These are phyloP conservation scores for Labeo rohita DNA, from an alignment of 2,113 vertebrate genomes.

Conservation along the genomic window DNA sequence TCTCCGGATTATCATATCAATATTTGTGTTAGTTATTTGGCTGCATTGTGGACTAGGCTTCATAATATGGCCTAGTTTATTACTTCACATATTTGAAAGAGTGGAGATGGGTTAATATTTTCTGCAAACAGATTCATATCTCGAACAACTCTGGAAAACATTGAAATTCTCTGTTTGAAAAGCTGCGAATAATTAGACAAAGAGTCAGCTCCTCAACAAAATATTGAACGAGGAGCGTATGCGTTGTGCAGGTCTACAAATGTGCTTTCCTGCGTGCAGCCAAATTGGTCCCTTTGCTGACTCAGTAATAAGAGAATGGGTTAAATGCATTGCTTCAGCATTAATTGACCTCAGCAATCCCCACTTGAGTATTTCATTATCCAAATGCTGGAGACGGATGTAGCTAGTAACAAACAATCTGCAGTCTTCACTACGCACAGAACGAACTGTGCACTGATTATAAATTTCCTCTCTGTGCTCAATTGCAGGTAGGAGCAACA, in stretches of 20 bases:
- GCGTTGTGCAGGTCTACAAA: constrained; percentile 6
- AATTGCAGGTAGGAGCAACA: constrained; percentile 84
- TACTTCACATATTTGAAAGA: constrained; percentile 26
- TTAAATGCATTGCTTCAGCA: constrained; percentile 71
- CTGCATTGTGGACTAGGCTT: constrained; percentile 41
- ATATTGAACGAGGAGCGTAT: constrained; percentile 18
- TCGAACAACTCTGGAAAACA: constrained; percentile 47
- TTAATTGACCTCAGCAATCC: constrained; percentile 83
- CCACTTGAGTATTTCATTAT: constrained; percentile 78
- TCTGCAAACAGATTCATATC: constrained; percentile 52
- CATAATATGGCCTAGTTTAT: constrained; percentile 29
- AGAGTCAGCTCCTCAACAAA: constrained; percentile 41
- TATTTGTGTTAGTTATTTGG: constrained; percentile 54
- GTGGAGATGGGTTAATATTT: constrained; percentile 45
- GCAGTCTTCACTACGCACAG: constrained; percentile 75
- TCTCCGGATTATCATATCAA: constrained; percentile 50
- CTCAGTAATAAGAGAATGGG: constrained; percentile 53
- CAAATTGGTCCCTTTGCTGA: constrained; percentile 57
- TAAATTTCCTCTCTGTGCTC: constrained; percentile 83
- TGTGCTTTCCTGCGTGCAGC: constrained; percentile 24
- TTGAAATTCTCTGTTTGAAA: constrained; percentile 46
- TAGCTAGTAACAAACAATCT: constrained; percentile 81
- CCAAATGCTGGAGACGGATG: constrained; percentile 79
- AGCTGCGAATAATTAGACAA: constrained; percentile 51
- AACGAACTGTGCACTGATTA: constrained; percentile 70